Conservation (phyloP, 2,888 invertebrate species). For the Drosophila merina region DNA sequence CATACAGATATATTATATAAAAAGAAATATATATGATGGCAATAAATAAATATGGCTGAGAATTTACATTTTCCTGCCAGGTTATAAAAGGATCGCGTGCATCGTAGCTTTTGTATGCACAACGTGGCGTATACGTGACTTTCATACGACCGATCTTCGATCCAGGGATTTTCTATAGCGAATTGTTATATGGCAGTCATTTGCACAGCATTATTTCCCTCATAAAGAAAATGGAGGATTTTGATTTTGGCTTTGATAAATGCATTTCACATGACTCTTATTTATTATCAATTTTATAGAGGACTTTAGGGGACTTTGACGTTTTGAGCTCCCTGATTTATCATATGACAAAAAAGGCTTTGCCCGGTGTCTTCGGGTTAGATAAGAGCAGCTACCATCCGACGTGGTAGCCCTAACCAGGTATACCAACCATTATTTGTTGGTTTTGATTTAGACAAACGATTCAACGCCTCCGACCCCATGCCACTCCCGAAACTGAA, state of each 20-base stretch:
- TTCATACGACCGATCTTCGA: constrained; percentile 21
- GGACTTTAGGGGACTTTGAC: constrained; percentile 39
- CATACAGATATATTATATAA: neutral
- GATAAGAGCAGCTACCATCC: constrained; percentile 29
- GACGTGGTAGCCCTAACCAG: neutral
- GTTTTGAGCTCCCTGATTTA: constrained; percentile 55
- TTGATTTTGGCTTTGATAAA: constrained; percentile 42
- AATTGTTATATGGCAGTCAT: constrained; percentile 47
- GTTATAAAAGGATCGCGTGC: constrained; percentile 50
- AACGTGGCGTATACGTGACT: constrained; percentile 54
- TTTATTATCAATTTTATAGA: constrained; percentile 50
- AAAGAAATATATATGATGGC: neutral
- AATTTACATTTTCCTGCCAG: constrained; percentile 44
- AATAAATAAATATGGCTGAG: constrained; percentile 37
- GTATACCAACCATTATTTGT: constrained; percentile 7
- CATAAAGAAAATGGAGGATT: constrained; percentile 13
- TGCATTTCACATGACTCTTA: constrained; percentile 52
- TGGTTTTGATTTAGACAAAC: constrained; percentile 22
- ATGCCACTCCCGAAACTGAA: neutral
- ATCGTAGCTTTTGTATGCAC: constrained; percentile 25
- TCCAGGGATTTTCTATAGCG: constrained; percentile 24
- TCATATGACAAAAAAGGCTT: constrained; percentile 55
- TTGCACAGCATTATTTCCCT: constrained; percentile 45
- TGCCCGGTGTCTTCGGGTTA: constrained; percentile 30
- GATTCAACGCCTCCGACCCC: constrained; percentile 1